These are phyloP conservation scores for Lochmaea crataegi DNA, from an alignment of 2,888 invertebrate species.

Conservation along the genomic window DNA sequence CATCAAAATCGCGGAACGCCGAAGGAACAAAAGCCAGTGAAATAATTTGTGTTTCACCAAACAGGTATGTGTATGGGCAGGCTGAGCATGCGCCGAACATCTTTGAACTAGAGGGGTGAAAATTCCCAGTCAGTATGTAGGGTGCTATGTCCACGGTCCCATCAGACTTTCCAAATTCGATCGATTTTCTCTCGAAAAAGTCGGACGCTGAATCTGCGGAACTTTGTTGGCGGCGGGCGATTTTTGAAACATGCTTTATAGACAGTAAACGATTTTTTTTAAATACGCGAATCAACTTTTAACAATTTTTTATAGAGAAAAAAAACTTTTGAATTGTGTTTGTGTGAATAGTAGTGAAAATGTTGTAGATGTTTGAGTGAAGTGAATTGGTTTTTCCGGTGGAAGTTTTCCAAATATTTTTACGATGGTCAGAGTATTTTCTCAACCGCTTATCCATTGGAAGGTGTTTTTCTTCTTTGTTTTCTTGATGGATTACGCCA, in stretches of 20 bases:
- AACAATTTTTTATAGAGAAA: not conserved
- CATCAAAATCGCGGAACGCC: conserved; percentile 36
- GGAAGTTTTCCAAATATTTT: conserved; percentile 28
- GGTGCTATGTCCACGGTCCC: conserved; percentile 57
- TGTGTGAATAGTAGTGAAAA: conserved; percentile 15
- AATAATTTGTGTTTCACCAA: conserved; percentile 49
- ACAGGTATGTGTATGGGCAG: conserved; percentile 55
- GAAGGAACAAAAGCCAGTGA: conserved; percentile 42
- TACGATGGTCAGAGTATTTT: conserved; percentile 32
- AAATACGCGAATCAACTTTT: not conserved
- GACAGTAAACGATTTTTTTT: not conserved
- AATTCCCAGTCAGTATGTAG: conserved; percentile 60
- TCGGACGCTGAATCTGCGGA: conserved; percentile 9
- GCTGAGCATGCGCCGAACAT: conserved; percentile 53
- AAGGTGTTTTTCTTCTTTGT: conserved; percentile 44
- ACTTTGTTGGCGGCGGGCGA: not conserved
- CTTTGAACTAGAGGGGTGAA: conserved; percentile 58
- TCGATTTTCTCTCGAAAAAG: conserved; percentile 48
- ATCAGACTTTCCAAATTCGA: conserved; percentile 53
- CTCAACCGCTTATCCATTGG: conserved; percentile 40
- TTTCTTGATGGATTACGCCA: conserved; percentile 48
- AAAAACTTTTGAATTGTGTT: conserved; percentile 21
- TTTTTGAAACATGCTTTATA: not conserved
- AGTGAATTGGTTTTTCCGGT: conserved; percentile 36
- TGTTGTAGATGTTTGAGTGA: conserved; percentile 39